A percentile compares a stretch with the other conserved stretches of the same genome.
phyloP scores from a whole-genome alignment of 2,888 invertebrate species.

The Macrophya alboannulata region DNA sequence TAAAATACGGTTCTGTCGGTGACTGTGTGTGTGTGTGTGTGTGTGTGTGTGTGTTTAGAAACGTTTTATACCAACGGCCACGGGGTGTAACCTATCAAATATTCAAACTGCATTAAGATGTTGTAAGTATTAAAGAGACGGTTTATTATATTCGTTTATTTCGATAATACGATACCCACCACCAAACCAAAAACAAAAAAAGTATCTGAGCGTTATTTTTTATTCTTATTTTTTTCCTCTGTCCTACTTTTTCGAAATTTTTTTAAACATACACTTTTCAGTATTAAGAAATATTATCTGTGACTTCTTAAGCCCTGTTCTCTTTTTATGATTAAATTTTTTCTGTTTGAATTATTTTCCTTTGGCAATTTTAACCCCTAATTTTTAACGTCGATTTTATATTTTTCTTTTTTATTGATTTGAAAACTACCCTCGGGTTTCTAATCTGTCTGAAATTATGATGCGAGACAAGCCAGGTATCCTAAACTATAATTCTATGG shows the following conservation, averaged over 20 bases:
- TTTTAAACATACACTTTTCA: neutral
- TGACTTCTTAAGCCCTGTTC: neutral
- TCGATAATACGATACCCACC: neutral
- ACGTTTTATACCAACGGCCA: conserved; percentile 1
- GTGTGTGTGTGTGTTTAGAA: neutral
- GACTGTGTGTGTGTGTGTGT: no score
- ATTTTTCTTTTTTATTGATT: neutral
- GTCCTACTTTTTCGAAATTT: conserved; percentile 1
- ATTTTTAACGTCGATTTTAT: neutral
- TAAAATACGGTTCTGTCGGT: neutral
- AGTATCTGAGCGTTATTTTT: neutral
- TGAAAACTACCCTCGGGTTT: neutral
- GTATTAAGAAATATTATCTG: neutral
- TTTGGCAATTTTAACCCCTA: neutral
- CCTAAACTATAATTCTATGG: neutral
- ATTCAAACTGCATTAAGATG: conserved; percentile 11
- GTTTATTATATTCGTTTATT: neutral
- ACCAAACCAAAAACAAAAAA: neutral
- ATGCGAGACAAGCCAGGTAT: neutral
- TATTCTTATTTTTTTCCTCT: neutral
- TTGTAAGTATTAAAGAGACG: neutral
- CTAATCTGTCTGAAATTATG: neutral
- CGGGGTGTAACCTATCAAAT: neutral
- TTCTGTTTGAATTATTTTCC: neutral
- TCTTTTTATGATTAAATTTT: neutral